These are phyloP conservation scores for Zaprionus nigranus DNA, from an alignment of 1,140 invertebrate genomes.

Conservation along the genomic window DNA sequence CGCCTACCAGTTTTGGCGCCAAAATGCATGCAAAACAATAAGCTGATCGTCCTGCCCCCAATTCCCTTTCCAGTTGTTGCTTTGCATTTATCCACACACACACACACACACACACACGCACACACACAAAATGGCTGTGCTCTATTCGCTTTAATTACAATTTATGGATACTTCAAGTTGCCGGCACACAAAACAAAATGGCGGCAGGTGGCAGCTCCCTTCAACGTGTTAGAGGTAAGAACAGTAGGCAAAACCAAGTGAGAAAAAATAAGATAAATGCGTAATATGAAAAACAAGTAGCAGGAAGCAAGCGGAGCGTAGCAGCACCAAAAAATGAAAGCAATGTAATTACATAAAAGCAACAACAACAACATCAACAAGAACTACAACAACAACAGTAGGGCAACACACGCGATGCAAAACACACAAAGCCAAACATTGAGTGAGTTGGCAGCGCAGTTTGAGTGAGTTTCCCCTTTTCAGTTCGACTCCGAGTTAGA, in stretches of 20 bases:
- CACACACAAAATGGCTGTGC: constrained; percentile 5
- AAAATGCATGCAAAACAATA: constrained; percentile 19
- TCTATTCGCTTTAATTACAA: constrained; percentile 72
- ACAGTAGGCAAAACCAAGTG: constrained; percentile 24
- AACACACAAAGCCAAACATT: constrained; percentile 20
- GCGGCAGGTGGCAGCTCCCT: constrained; percentile 13
- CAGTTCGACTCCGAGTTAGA: neutral
- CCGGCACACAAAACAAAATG: constrained; percentile 48
- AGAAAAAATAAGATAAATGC: constrained; percentile 13
- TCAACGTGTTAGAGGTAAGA: constrained; percentile 47
- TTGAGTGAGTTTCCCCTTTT: neutral
- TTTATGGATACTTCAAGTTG: constrained; percentile 74
- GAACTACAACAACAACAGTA: neutral
- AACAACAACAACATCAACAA: constrained; percentile 31
- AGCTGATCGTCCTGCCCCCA: neutral
- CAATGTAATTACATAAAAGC: constrained; percentile 74
- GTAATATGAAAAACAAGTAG: constrained; percentile 24
- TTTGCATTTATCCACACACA: constrained; percentile 7
- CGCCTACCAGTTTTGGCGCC: constrained; percentile 59
- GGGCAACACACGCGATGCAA: constrained; percentile 10
- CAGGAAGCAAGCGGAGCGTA: constrained; percentile 4
- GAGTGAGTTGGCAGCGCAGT: constrained; percentile 34
- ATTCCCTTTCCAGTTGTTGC: neutral
- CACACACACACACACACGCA: neutral
- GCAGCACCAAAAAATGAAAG: constrained; percentile 16